These are phyloP conservation scores for Columba guinea DNA, from an alignment of 2,797 vertebrate genomes.

Conservation along the genomic window DNA sequence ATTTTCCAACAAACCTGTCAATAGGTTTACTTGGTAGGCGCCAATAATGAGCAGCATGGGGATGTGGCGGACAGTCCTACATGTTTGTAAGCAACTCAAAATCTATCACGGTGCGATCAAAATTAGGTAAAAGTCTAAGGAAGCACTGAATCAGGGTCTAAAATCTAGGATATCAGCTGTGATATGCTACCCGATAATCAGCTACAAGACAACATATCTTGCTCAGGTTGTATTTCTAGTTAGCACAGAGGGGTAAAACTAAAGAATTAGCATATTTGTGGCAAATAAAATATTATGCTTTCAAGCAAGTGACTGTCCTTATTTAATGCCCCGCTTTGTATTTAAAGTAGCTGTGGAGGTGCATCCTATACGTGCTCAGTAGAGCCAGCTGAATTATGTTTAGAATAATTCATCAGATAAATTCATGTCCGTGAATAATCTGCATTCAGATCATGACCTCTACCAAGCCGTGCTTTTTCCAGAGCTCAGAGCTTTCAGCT, in stretches of 20 bases:
- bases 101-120: background rate
- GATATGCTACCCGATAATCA: background rate
- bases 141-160: background rate
- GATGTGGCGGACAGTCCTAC: background rate
- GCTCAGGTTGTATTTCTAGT: slow-evolving; percentile 19
- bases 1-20: slow-evolving; percentile 39
- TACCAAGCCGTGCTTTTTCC: background rate
- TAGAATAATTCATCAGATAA: slow-evolving; percentile 52
- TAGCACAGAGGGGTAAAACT: slow-evolving; percentile 18
- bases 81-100: slow-evolving; percentile 28
- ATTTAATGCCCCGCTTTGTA: slow-evolving; percentile 31
- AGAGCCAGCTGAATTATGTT: background rate
- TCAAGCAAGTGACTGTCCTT: slow-evolving; percentile 28
- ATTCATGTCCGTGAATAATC: slow-evolving; percentile 46
- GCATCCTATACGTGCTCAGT: background rate
- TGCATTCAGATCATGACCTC: slow-evolving; percentile 51
- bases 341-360: background rate
- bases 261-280: slow-evolving; percentile 52
- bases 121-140: background rate
- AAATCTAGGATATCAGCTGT: background rate
- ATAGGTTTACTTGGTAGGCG: background rate
- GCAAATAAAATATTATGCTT: slow-evolving; percentile 51
- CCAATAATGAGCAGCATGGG: background rate
- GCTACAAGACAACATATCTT: background rate
- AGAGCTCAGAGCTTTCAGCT: background rate